Percentiles rank a stretch among this genome's conserved stretches.
Evolutionary conservation across 2,888 invertebrate genomes (phyloP).

Genomic region (Troides helena): DNA sequence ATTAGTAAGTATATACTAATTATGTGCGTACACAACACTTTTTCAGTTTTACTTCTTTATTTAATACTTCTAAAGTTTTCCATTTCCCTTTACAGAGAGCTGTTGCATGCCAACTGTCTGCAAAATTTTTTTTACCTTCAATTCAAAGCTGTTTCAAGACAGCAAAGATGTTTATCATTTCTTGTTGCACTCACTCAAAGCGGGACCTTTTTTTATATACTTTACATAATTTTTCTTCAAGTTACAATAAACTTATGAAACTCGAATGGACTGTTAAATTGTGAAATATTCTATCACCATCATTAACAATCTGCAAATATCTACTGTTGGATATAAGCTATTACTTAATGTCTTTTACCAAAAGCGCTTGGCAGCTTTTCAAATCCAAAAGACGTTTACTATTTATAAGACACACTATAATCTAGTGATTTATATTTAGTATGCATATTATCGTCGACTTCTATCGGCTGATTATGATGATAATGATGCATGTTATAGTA

Average conservation of each 20-base stretch:
- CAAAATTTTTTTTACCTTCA: constrained; percentile 10
- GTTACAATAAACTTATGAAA: background rate
- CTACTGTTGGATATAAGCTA: no score
- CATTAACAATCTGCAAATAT: background rate
- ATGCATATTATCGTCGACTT: no score
- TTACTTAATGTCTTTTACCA: no score
- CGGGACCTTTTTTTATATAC: background rate
- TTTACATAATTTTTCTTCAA: constrained; percentile 3
- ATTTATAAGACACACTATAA: no score
- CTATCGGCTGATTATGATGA: no score
- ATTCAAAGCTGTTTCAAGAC: background rate
- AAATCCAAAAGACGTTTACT: no score
- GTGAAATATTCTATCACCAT: background rate
- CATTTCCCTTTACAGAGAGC: background rate
- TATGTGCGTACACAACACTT: background rate
- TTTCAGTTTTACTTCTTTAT: background rate
- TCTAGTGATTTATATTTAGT: no score
- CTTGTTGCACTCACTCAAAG: constrained; percentile 13
- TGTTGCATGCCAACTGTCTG: background rate
- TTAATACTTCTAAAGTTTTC: background rate
- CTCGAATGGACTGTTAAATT: background rate
- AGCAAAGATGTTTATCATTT: constrained; percentile 8
- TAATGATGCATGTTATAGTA: no score
- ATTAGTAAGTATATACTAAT: no score
- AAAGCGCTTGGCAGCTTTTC: no score